These are phyloP conservation scores for Brotogeris chrysoptera DNA, from an alignment of 2,797 vertebrate genomes.

Conservation along the genomic window DNA sequence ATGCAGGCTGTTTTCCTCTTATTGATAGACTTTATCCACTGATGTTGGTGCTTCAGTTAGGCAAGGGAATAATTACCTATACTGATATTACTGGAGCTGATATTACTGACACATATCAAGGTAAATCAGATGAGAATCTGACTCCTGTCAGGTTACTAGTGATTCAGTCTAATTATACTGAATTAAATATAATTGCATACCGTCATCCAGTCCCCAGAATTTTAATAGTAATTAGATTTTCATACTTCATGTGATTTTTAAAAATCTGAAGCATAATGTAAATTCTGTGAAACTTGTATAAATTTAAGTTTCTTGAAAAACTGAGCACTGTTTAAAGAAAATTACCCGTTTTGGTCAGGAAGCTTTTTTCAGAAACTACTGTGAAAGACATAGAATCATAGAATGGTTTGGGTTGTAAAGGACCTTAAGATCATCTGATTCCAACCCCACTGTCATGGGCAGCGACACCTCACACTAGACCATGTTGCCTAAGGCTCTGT, in stretches of 20 bases:
- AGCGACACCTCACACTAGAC: neutral
- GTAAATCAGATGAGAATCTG: constrained; percentile 13
- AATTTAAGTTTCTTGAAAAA: neutral
- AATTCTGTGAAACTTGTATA: neutral
- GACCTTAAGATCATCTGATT: neutral
- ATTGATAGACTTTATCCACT: neutral
- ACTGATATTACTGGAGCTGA: neutral
- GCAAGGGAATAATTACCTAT: neutral
- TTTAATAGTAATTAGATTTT: neutral
- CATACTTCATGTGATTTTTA: neutral
- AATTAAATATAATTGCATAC: neutral
- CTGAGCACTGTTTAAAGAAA: neutral
- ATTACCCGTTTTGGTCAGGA: neutral
- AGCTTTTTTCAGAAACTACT: neutral
- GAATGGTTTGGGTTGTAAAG: neutral
- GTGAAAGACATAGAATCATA: neutral
- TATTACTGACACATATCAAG: neutral
- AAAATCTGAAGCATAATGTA: neutral
- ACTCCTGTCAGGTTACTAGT: neutral
- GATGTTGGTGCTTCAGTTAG: neutral
- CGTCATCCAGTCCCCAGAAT: neutral
- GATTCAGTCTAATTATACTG: neutral
- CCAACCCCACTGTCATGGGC: neutral
- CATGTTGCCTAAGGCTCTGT: neutral
- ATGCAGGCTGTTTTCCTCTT: neutral